Percentiles rank a stretch among this genome's conserved stretches.
phyloP scores from a whole-genome alignment of 2,888 invertebrate genomes.

The Chaetogeoica ovagalla region DNA sequence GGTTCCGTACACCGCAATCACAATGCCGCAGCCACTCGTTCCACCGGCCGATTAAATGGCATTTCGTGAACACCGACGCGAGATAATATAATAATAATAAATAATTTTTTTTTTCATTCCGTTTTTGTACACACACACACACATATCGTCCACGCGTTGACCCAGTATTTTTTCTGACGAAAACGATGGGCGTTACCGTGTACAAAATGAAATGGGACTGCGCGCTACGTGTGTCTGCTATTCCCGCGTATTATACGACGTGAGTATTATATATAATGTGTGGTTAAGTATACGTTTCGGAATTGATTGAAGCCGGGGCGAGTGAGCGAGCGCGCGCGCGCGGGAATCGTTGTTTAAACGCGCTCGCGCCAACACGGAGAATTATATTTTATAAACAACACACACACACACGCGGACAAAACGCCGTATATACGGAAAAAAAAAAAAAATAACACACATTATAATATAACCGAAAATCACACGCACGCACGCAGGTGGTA shows the following conservation, averaged over 20 bases:
- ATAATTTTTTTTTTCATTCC: too few species aligned
- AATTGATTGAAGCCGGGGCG: constrained; percentile 48
- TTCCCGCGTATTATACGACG: not conserved
- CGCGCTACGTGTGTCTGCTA: constrained; percentile 6
- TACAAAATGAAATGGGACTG: constrained; percentile 51
- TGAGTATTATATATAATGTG: not conserved
- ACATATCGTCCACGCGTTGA: not conserved
- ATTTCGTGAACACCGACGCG: constrained; percentile 24
- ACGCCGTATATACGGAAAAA: not conserved
- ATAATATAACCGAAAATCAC: constrained; percentile 29
- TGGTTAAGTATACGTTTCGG: constrained; percentile 50
- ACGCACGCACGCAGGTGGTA: constrained; percentile 30
- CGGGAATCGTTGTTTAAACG: constrained; percentile 30
- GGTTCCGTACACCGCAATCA: constrained; percentile 40
- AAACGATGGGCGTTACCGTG: constrained; percentile 50
- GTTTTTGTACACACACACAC: not conserved
- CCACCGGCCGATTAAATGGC: constrained; percentile 41
- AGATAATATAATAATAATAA: not conserved
- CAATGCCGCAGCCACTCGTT: constrained; percentile 9
- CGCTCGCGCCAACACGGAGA: constrained; percentile 38
- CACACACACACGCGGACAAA: not conserved
- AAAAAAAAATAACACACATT: constrained; percentile 12
- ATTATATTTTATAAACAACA: constrained; percentile 23
- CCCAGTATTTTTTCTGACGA: constrained; percentile 36
- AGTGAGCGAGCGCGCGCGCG: not conserved